A percentile compares a stretch with the other conserved stretches of the same genome.
Evolutionary conservation across 2,888 invertebrate genomes (phyloP).

Genomic region (Hydroisotoma schaefferi): DNA sequence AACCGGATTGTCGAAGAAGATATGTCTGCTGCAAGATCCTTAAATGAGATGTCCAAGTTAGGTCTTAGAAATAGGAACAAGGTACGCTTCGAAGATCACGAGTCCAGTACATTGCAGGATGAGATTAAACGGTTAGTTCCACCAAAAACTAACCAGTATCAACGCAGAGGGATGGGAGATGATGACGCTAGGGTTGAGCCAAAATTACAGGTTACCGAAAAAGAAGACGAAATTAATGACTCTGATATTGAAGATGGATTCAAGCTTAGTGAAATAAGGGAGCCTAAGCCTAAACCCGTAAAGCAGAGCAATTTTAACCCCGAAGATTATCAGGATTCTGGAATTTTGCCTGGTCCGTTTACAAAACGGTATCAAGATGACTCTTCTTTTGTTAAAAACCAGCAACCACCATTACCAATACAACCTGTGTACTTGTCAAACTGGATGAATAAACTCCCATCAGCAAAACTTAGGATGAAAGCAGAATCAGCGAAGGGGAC

Average conservation of each 20-base stretch:
- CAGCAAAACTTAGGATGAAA: neutral
- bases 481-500: too few relatives aligned
- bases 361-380: neutral
- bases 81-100: too few relatives aligned
- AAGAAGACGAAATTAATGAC: neutral
- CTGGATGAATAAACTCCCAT: conserved; percentile 6
- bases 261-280: neutral
- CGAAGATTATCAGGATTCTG: neutral
- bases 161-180: too few relatives aligned
- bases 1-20: neutral
- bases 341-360: conserved; percentile 8
- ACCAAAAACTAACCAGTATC: too few relatives aligned
- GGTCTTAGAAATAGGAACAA: too few relatives aligned
- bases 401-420: neutral
- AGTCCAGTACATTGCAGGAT: too few relatives aligned
- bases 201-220: too few relatives aligned
- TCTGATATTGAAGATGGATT: conserved; percentile 2
- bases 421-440: conserved; percentile 1
- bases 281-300: neutral
- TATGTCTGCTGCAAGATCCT: neutral
- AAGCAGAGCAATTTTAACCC: neutral
- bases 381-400: too few relatives aligned
- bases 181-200: too few relatives aligned
- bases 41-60: neutral
- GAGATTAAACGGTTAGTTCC: too few relatives aligned